Percentiles rank a stretch among this genome's conserved stretches.
Evolutionary conservation across 2,888 invertebrate species (phyloP).

Genomic region (Cataglyphis albicans): DNA sequence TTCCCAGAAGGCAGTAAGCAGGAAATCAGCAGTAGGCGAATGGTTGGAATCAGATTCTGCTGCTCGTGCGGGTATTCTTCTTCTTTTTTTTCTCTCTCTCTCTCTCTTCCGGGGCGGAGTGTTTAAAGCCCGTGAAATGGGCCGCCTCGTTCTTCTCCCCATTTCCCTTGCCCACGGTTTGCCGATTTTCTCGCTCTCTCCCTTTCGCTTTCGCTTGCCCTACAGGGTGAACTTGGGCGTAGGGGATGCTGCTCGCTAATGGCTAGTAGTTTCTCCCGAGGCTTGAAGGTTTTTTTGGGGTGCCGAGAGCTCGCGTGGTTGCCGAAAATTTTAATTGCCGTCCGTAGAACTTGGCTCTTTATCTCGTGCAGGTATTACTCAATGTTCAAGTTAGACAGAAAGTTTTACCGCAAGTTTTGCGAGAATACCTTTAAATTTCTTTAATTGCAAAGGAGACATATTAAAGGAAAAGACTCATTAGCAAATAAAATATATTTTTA

Average conservation of each 20-base stretch:
- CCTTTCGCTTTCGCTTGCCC: slow-evolving; percentile 41
- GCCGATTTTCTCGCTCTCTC: slow-evolving; percentile 29
- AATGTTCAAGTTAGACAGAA: background rate
- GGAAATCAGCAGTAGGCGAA: slow-evolving; percentile 59
- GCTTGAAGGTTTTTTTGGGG: slow-evolving; percentile 11
- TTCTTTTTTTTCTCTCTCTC: slow-evolving; percentile 42
- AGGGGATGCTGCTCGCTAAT: slow-evolving; percentile 40
- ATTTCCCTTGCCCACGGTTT: background rate
- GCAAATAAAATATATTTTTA: background rate
- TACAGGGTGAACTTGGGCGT: slow-evolving; percentile 24
- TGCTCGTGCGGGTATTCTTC: slow-evolving; percentile 15
- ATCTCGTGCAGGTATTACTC: slow-evolving; percentile 13
- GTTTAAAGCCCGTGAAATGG: slow-evolving; percentile 74
- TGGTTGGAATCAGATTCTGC: slow-evolving; percentile 58
- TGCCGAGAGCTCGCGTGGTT: slow-evolving; percentile 16
- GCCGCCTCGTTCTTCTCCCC: slow-evolving; percentile 11
- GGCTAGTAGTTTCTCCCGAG: slow-evolving; percentile 33
- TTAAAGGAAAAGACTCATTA: background rate
- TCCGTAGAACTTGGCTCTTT: slow-evolving; percentile 14
- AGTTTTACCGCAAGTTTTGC: slow-evolving; percentile 1
- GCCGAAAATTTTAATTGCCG: slow-evolving; percentile 50
- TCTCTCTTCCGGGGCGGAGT: slow-evolving; percentile 50
- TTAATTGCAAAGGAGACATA: background rate
- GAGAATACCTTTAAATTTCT: background rate
- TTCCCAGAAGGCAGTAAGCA: slow-evolving; percentile 41